Evolutionary conservation across 2,888 invertebrate species (phyloP).

Genomic region (Ennomos erosarius): DNA sequence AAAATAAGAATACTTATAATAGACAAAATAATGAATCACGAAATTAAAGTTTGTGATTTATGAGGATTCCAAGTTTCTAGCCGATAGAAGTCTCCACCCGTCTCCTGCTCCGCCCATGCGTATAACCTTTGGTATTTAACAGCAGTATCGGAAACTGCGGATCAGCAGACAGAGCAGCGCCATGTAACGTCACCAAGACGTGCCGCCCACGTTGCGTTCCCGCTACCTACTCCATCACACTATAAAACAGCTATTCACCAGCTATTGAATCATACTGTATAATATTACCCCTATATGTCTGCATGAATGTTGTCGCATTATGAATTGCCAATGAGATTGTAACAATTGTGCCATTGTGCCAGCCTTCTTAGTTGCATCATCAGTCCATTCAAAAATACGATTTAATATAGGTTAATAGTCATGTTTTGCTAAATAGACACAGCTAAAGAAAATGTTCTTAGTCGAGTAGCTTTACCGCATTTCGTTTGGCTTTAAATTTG

Average conservation of each 20-base stretch:
- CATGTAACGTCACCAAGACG: conserved; percentile 36
- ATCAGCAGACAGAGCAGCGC: conserved; percentile 28
- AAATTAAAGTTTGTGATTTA: conserved; percentile 3
- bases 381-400: conserved; percentile 72
- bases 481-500: conserved; percentile 36
- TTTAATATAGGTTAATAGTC: conserved; percentile 78
- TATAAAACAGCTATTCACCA: conserved; percentile 47
- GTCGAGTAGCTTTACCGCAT: conserved; percentile 40
- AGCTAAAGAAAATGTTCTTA: conserved; percentile 60
- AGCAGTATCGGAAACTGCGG: conserved; percentile 16
- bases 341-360: conserved; percentile 64
- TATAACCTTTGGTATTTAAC: conserved; percentile 29
- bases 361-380: conserved; percentile 68
- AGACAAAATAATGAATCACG: neutral
- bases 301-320: conserved; percentile 57
- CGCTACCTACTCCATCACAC: conserved; percentile 38
- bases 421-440: conserved; percentile 66
- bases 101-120: conserved; percentile 13
- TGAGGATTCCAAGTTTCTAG: conserved; percentile 5
- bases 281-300: conserved; percentile 53
- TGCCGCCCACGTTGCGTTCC: conserved; percentile 35
- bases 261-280: conserved; percentile 47
- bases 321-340: conserved; percentile 58
- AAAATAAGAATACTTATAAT: neutral
- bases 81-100: conserved; percentile 2